A percentile compares a stretch with the other conserved stretches of the same genome.
These are phyloP conservation scores for Halictus quadricinctus DNA, from an alignment of 2,888 invertebrate genomes.

Conservation along the genomic window DNA sequence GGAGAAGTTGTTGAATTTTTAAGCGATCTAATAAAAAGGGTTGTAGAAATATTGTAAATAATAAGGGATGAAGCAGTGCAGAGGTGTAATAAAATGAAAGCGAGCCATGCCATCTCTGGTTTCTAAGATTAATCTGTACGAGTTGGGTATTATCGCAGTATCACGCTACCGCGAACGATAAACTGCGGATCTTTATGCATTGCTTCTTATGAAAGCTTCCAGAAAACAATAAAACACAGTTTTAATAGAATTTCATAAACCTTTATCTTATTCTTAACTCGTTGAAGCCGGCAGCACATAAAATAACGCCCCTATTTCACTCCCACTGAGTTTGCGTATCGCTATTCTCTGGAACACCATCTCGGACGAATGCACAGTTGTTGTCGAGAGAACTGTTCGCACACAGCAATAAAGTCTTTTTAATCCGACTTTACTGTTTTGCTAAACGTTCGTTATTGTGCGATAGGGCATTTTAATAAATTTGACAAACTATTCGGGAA, in stretches of 20 bases:
- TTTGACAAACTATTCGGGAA: not conserved
- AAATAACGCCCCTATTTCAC: not conserved
- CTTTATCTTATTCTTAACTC: conserved; percentile 16
- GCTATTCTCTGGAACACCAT: not conserved
- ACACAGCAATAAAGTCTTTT: not conserved
- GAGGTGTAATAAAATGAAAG: not conserved
- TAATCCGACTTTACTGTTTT: not conserved
- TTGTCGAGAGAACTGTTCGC: not conserved
- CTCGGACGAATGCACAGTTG: not conserved
- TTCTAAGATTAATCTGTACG: not conserved
- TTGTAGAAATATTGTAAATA: not conserved
- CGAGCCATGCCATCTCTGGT: not conserved
- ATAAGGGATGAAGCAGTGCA: not conserved
- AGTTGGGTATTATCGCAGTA: not conserved
- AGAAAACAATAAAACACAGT: conserved; percentile 1
- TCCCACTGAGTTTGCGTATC: not conserved
- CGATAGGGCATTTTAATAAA: not conserved
- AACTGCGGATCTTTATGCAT: not conserved
- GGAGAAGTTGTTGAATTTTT: not conserved
- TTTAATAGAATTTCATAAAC: conserved; percentile 3
- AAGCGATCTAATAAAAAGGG: not conserved
- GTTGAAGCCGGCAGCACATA: not conserved
- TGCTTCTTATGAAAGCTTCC: not conserved
- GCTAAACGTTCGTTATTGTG: not conserved
- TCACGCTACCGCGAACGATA: not conserved